These are phyloP conservation scores for Campopleginae sp. DNA, from an alignment of 2,888 invertebrate genomes.

Conservation along the genomic window DNA sequence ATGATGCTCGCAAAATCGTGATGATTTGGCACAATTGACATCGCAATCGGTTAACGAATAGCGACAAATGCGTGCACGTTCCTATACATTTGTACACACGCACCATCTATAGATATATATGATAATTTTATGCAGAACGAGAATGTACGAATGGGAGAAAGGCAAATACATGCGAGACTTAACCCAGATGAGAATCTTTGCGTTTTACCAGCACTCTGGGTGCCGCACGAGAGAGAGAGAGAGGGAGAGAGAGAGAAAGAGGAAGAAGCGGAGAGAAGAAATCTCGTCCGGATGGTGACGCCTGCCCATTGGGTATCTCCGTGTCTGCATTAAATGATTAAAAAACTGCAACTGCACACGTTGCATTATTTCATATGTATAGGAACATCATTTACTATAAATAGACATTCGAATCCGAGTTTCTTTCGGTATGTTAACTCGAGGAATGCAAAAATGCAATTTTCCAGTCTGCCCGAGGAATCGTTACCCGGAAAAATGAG, in stretches of 20 bases:
- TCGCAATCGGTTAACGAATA: slow-evolving; percentile 34
- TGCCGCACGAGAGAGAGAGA: slow-evolving; percentile 18
- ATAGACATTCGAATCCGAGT: slow-evolving; percentile 32
- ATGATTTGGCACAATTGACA: slow-evolving; percentile 39
- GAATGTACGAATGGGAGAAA: slow-evolving; percentile 6
- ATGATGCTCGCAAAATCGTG: slow-evolving; percentile 61
- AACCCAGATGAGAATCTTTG: slow-evolving; percentile 15
- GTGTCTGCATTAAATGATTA: slow-evolving; percentile 9
- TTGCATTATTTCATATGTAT: slow-evolving; percentile 6
- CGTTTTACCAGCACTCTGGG: slow-evolving; percentile 43
- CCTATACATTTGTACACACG: not conserved
- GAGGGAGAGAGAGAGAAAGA: slow-evolving; percentile 37
- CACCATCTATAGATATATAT: not conserved
- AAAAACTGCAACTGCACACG: slow-evolving; percentile 11
- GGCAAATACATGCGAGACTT: not conserved
- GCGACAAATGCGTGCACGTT: slow-evolving; percentile 50
- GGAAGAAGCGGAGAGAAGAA: slow-evolving; percentile 24
- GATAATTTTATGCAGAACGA: slow-evolving; percentile 3
- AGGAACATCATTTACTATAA: not conserved
- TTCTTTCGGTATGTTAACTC: not conserved
- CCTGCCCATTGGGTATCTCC: slow-evolving; percentile 58
- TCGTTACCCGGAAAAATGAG: not conserved
- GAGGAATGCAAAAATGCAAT: slow-evolving; percentile 56
- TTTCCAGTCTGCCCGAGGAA: slow-evolving; percentile 50
- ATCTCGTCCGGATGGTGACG: slow-evolving; percentile 70